These are phyloP conservation scores for Zelleria hepariella DNA, from an alignment of 2,888 invertebrate genomes.

Conservation along the genomic window DNA sequence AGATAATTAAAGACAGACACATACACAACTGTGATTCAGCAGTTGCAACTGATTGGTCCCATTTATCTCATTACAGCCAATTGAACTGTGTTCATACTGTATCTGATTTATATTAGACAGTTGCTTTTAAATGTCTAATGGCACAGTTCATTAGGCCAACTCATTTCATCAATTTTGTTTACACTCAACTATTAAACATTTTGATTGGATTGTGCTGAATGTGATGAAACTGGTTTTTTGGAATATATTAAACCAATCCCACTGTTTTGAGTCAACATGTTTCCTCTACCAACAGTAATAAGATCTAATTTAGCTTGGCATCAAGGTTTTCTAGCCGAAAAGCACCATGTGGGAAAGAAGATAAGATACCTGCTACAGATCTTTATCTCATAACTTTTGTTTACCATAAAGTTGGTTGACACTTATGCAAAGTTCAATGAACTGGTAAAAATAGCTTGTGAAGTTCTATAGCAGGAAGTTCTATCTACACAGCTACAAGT, in stretches of 20 bases:
- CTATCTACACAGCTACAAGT: background rate
- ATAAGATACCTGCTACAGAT: background rate
- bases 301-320: background rate
- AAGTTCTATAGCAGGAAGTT: background rate
- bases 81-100: slow-evolving; percentile 18
- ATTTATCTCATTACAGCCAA: slow-evolving; percentile 46
- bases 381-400: slow-evolving; percentile 1
- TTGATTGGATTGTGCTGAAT: background rate
- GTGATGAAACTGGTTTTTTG: background rate
- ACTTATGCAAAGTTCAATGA: slow-evolving; percentile 14
- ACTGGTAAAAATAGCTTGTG: slow-evolving; percentile 5
- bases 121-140: background rate
- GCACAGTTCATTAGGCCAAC: background rate
- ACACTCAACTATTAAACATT: background rate
- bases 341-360: background rate
- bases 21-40: slow-evolving; percentile 43
- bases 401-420: slow-evolving; percentile 10
- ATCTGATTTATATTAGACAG: background rate
- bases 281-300: background rate
- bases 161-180: background rate
- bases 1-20: background rate
- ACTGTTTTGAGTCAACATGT: background rate
- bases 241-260: background rate
- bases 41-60: slow-evolving; percentile 42
- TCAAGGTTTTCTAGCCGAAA: background rate